Percentiles rank a stretch among this genome's conserved stretches.
Evolutionary conservation across 2,113 vertebrate genomes (phyloP).

Genomic region (Pogona vitticeps): DNA sequence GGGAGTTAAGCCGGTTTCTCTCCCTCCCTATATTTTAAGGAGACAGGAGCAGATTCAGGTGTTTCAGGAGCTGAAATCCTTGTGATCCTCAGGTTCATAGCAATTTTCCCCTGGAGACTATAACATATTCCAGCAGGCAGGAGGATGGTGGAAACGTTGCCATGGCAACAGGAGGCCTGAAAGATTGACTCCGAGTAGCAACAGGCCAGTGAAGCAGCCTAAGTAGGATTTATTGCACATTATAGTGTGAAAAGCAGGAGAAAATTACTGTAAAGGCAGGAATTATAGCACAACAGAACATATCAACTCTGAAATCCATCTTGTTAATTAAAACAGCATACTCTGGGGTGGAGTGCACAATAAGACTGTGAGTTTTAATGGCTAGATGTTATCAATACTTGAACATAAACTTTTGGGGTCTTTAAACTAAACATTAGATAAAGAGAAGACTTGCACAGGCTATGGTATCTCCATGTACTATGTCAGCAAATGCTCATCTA

Average conservation of each 20-base stretch:
- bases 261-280: constrained; percentile 82
- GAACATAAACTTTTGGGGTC: constrained; percentile 70
- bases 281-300: constrained; percentile 80
- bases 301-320: constrained; percentile 78
- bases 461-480: not conserved
- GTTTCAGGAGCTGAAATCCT: constrained; percentile 39
- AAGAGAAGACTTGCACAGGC: constrained; percentile 23
- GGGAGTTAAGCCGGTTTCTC: not conserved
- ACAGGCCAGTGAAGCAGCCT: constrained; percentile 75
- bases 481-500: constrained; percentile 34
- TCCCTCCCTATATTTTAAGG: not conserved
- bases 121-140: constrained; percentile 66
- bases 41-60: constrained; percentile 23
- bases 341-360: constrained; percentile 63
- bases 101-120: constrained; percentile 61
- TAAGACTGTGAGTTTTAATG: constrained; percentile 75
- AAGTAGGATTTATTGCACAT: constrained; percentile 82
- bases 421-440: constrained; percentile 54
- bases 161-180: constrained; percentile 74
- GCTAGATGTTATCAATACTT: constrained; percentile 67
- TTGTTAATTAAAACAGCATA: constrained; percentile 83
- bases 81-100: constrained; percentile 60
- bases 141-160: constrained; percentile 68
- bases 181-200: constrained; percentile 77
- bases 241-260: constrained; percentile 81